Evolutionary conservation across 2,888 invertebrate genomes (phyloP), one percentile per base, ranked within the genome.

Genomic region (Chrysomela aeneicollis): DNA sequence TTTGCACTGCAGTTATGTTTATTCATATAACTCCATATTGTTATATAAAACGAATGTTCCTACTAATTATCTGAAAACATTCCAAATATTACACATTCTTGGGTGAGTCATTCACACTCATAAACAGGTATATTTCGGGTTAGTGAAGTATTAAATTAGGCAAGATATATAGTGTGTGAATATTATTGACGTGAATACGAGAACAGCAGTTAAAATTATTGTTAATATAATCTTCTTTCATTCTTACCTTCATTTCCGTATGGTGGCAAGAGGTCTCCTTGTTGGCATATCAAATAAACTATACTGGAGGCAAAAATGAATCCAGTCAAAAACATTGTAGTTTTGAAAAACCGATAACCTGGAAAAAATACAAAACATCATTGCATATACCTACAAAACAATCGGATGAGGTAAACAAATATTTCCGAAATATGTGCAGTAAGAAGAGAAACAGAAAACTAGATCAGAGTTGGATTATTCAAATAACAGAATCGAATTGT

Each of bases 261-360:
- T 57, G 89, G 86, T 12, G 92, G 91, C 82, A 94, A 87, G 67
- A 93, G 84, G 74, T 91, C 88, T 77, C 93, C 92, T 82, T 93
- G 93, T 55, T 92, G 85, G 80, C 93, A 92, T 76, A 94, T 90
- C 73, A 91, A 82, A 82, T 92, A 94, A 47, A 94, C 92, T 69
- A 93, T 88, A 68, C 92, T 88, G 55, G 93, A 89, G 15, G 92
- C 94, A 79, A 93, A 94, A 66, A 93, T 90, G 80, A 94, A 91
- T 32, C 95, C 95, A 53, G 93, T 94, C 57, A 94, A 86, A 82
- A 95, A 95, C 89, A 94, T 93, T 66, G 92, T 90, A 12, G 92
- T 92, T 82, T 94, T 93, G 83, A 94, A 92, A 82, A 93, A 94
- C 68, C 94, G 88, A 83, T 95, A 95, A 61, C 95, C 94, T 93